Evolutionary conservation across 2,888 invertebrate species (phyloP), one percentile per base, ranked within the genome.

Genomic region (Serripes groenlandicus): DNA sequence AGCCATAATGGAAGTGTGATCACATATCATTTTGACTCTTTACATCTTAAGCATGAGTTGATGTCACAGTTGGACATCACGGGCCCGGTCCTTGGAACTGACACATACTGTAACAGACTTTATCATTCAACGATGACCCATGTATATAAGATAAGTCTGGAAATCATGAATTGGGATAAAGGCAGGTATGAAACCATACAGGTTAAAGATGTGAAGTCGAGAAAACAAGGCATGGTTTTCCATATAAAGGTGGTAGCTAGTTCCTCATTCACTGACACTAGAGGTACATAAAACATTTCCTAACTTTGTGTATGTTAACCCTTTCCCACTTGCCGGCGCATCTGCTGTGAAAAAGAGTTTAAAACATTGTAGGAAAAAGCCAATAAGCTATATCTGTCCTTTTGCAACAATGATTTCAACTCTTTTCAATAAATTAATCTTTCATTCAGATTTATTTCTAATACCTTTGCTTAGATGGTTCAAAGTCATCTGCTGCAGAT

Each of bases 81-180:
- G 60, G 74, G 78, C 23, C 78, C 78, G 18, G 78, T 85, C 21
- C 21, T 73, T 2, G 72, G 70, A 21, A 60, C 74, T 18, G 49
- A 28, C 26, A 70, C 49, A 35, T 74, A 56, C 42, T 37, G 64
- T 23, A 76, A 78, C 52, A 78, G 64, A 68, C 66, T 85, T 7
- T 81, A 81, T 42, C 78, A 85, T 42, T 75, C 78, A 26, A 78
- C 62, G 21, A 75, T 69, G 9, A 42, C 64, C 34, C 52, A 66
- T 54, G 21, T 85, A 23, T 78, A 66, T 76, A 78, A 85, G 72
- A 75, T 52, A 58, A 68, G 34, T 21, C n/a, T 79, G 18, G 52
- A 66, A 21, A 21, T 75, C 0, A 18, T 37, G 35, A 62, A 62
- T 32, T 11, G 7, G 7, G 42, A 15, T 7, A 15, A 42, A 7